Evolutionary conservation across 2,888 invertebrate species (phyloP).

Genomic region (Lepeophtheirus nordmannii): DNA sequence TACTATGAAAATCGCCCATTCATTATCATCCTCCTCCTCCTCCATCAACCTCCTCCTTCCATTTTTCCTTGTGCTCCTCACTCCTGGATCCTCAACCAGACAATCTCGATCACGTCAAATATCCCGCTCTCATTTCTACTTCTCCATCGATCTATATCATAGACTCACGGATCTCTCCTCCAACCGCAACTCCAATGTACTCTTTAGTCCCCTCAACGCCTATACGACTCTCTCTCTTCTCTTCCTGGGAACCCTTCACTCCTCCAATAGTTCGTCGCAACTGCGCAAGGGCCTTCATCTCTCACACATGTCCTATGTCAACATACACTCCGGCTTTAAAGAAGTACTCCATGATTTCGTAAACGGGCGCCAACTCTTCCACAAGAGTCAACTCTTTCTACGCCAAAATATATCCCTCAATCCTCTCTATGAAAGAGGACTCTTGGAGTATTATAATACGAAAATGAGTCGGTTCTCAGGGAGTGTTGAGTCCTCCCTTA

Average conservation of each 20-base stretch:
- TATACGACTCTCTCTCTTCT: conserved; percentile 31
- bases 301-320: conserved; percentile 29
- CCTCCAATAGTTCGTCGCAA: conserved; percentile 30
- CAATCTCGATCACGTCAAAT: conserved; percentile 24
- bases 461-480: neutral
- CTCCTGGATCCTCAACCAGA: neutral
- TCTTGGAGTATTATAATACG: neutral
- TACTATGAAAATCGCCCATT: no score
- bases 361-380: neutral
- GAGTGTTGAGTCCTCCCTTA: neutral
- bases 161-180: conserved; percentile 29
- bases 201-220: conserved; percentile 29
- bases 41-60: no score
- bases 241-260: conserved; percentile 31
- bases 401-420: neutral
- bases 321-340: conserved; percentile 29
- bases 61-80: no score
- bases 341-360: conserved; percentile 28
- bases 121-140: conserved; percentile 32
- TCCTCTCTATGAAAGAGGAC: neutral
- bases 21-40: no score
- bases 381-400: neutral
- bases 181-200: conserved; percentile 16
- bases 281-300: conserved; percentile 30
- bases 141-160: conserved; percentile 30